These are phyloP conservation scores for Percopsis omiscomaycus DNA, from an alignment of 2,797 vertebrate genomes.

Conservation along the genomic window DNA sequence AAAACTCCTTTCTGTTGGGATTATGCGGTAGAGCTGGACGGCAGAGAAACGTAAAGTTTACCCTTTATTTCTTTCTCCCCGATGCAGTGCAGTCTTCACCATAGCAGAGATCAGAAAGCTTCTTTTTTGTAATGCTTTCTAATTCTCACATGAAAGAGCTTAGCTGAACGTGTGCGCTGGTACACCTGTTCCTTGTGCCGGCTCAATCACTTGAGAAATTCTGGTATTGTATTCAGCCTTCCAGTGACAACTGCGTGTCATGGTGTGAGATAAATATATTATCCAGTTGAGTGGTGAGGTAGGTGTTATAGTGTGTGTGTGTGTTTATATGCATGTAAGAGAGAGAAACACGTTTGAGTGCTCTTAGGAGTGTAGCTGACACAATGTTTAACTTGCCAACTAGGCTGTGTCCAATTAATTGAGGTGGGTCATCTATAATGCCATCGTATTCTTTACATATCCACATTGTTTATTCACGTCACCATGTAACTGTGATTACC, in stretches of 20 bases:
- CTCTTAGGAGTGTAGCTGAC: constrained; percentile 15
- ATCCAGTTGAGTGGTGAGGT: constrained; percentile 49
- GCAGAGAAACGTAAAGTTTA: constrained; percentile 41
- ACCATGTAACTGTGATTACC: too few relatives aligned
- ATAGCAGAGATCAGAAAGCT: constrained; percentile 59
- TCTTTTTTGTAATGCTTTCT: constrained; percentile 48
- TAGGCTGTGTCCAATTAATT: constrained; percentile 7
- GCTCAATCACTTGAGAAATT: constrained; percentile 47
- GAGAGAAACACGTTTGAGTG: neutral
- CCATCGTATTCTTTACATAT: neutral
- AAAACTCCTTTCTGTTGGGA: too few relatives aligned
- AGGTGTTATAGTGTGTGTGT: constrained; percentile 17
- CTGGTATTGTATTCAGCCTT: constrained; percentile 48
- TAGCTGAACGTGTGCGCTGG: constrained; percentile 50
- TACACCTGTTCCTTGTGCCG: constrained; percentile 52
- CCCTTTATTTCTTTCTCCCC: constrained; percentile 53
- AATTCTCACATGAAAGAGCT: constrained; percentile 52
- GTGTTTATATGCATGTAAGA: neutral
- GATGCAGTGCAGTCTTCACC: constrained; percentile 44
- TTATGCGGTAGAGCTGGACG: constrained; percentile 50
- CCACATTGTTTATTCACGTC: too few relatives aligned
- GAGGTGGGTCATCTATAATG: constrained; percentile 7
- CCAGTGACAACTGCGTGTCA: constrained; percentile 50
- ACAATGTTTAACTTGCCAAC: constrained; percentile 24
- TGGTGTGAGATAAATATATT: constrained; percentile 44